Base-by-base conservation (phyloP, 2,797 vertebrate genomes). In the Alosa sapidissima region DNA sequence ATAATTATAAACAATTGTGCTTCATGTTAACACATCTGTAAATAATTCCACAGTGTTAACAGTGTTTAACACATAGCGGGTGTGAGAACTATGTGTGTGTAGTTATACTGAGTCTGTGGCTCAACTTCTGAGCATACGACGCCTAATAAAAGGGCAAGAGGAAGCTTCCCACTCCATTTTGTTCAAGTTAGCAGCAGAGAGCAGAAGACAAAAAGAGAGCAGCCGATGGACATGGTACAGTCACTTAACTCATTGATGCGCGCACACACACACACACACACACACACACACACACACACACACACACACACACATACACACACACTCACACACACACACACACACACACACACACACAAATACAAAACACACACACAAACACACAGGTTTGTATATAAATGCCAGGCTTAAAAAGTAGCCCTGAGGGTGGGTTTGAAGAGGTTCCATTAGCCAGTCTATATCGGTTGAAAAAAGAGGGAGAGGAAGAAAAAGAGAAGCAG, bases 331-430 rank as follows among this genome's bases (percentile, higher is more conserved):
- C 48, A 54, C 33, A 8, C 85, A 36, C 19, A 52, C 24, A 28
- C 24, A 52, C 5, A 49, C n/a, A 51, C 19, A 81, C 21, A 49
- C 47, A 9, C 41, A 16, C 47, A 48, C 62, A 47, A 28, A 28
- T 0, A 0, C 28, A 28, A 28, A 28, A 28, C 28, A 28, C 28
- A 28, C 28, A 28, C 28, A 28, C 28, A 28, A 28, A 28, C 41
- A 68, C 87, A 87, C 45, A 62, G 83, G 82, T 85, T 81, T 72
- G 82, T 87, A 83, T 48, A 86, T 83, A 88, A 85, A 87, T 87
- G 85, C 81, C 86, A 78, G 82, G 85, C 65, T 88, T 88, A 88
- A 13, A 86, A 88, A 82, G 60, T 48, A 60, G 62, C 82, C 85
- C 84, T 84, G 21, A 4, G 72, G 85, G 87, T 83, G 72, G 84